phyloP scores from a whole-genome alignment of 2,888 invertebrate species.

The Heliothis peltigera region DNA sequence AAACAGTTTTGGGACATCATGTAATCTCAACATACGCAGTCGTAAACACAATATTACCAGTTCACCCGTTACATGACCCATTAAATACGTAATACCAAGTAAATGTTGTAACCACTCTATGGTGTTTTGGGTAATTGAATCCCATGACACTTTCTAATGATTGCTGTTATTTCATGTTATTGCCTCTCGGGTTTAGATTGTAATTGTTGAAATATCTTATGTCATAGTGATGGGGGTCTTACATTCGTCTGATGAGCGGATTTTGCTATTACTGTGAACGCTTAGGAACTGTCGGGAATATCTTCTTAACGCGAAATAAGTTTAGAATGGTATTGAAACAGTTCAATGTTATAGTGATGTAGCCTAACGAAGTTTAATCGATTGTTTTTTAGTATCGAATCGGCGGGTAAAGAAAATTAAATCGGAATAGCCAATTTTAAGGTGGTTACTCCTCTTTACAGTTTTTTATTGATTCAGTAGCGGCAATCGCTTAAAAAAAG shows the following conservation, averaged over 20 bases:
- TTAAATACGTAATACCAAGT: constrained; percentile 24
- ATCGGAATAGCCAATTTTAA: no score
- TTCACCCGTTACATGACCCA: constrained; percentile 15
- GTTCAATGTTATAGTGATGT: no score
- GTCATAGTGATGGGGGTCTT: not conserved
- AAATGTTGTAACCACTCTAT: constrained; percentile 29
- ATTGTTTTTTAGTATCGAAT: no score
- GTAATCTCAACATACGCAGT: constrained; percentile 26
- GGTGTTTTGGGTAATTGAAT: constrained; percentile 51
- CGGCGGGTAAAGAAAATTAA: no score
- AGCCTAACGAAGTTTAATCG: no score
- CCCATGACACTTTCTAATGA: constrained; percentile 61
- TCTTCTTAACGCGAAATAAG: no score
- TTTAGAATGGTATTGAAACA: no score
- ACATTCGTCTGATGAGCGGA: not conserved
- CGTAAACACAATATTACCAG: constrained; percentile 18
- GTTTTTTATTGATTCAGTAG: no score
- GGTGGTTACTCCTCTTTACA: no score
- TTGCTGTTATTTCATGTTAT: constrained; percentile 12
- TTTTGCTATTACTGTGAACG: no score
- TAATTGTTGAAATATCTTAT: not conserved
- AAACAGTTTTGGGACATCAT: not conserved
- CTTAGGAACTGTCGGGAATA: no score
- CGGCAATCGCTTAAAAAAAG: no score
- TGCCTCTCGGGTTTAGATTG: not conserved